Base-by-base conservation (phyloP, 2,888 invertebrate species). In the Didymodactylos carnosus region DNA sequence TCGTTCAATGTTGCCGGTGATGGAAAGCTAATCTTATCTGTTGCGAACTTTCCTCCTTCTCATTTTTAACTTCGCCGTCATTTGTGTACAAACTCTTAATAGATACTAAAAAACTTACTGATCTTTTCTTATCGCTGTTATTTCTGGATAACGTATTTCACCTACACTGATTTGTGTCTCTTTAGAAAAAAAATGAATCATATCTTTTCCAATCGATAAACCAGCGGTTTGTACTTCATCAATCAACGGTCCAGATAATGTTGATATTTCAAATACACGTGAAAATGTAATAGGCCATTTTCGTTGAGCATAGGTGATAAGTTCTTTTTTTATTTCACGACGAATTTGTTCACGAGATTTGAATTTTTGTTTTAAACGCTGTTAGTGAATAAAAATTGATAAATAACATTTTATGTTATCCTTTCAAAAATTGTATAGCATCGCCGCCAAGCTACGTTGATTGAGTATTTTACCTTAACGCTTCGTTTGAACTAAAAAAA, bases 251-350 rank as follows among this genome's bases (percentile, higher is more conserved):
- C 41, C 41, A 10, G 70, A 41, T 7, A 62, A 10, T n/a, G n/a
- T 35, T 35, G 39, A 25, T 0, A 97, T 97, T 85, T 98, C 97
- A 81, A 97, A 98, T 84, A 98, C 98, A 78, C 95, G 87, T 0
- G 97, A 97, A 83, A 98, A 98, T 14, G 97, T 86, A 77, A 98
- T 85, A 0, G 98, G 97, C 98, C 98, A 98, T 83, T 95, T 95
- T 84, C 92, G 92, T 85, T 95, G 95, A 25, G 97, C 95, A 83
- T 94, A 97, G 81, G 93, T 91, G 19, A 98, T 97, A 76, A 98
- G 93, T 81, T 98, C 95, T 74, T 83, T 81, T 75, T 83, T 83
- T 43, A 76, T 62, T 69, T 62, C 62, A 35, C 62, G 62, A n/a
- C 73, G 41, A 16, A 72, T 35, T 62, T 62, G 62, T 3, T 62